These are phyloP conservation scores for Spilosoma lubricipeda DNA, from an alignment of 2,888 invertebrate species.

Conservation along the genomic window DNA sequence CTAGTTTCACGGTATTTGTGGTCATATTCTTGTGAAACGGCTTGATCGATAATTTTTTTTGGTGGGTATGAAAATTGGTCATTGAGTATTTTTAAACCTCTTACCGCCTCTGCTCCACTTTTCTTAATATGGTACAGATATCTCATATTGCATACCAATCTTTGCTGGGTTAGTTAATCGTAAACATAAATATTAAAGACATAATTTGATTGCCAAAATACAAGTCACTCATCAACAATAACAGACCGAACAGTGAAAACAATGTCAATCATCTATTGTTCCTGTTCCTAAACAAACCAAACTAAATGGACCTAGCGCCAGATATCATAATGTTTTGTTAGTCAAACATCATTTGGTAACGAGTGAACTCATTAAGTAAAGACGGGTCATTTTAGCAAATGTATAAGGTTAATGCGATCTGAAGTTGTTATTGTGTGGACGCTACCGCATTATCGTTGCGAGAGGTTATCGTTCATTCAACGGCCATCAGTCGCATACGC, in stretches of 20 bases:
- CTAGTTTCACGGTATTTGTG: too few relatives aligned
- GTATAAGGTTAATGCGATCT: slow-evolving; percentile 31
- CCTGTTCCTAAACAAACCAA: slow-evolving; percentile 27
- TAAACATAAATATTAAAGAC: neutral
- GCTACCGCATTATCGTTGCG: slow-evolving; percentile 49
- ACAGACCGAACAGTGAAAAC: slow-evolving; percentile 34
- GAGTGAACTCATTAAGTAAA: slow-evolving; percentile 37
- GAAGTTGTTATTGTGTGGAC: slow-evolving; percentile 57
- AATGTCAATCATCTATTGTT: slow-evolving; percentile 42
- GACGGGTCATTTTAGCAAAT: slow-evolving; percentile 46
- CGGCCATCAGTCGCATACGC: slow-evolving; percentile 35
- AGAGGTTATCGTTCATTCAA: slow-evolving; percentile 68
- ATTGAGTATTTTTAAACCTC: too few relatives aligned
- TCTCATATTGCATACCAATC: too few relatives aligned
- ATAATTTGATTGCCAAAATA: neutral
- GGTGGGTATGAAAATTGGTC: too few relatives aligned
- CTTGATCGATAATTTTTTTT: too few relatives aligned
- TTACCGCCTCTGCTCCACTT: too few relatives aligned
- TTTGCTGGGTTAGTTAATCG: too few relatives aligned
- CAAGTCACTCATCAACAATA: slow-evolving; percentile 18
- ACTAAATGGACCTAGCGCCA: slow-evolving; percentile 26
- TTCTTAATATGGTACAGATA: too few relatives aligned
- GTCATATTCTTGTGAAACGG: too few relatives aligned
- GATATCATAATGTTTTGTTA: slow-evolving; percentile 42
- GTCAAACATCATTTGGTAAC: slow-evolving; percentile 40